A percentile compares a stretch with the other conserved stretches of the same genome.
Evolutionary conservation across 2,888 invertebrate species (phyloP).

Genomic region (Xestia ashworthii): DNA sequence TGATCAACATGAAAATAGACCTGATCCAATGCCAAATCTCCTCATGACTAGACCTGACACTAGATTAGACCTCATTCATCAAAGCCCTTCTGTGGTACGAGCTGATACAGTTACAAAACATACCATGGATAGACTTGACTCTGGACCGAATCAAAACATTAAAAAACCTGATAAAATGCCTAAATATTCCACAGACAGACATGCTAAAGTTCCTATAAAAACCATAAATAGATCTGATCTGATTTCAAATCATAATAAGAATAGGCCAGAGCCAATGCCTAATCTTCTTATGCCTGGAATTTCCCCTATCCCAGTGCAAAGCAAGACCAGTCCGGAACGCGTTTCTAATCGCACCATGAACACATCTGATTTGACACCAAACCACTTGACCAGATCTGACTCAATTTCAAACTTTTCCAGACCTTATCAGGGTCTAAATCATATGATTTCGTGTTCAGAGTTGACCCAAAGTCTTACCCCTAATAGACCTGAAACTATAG

Average conservation of each 20-base stretch:
- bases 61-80: slow-evolving; percentile 63
- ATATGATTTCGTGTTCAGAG: slow-evolving; percentile 25
- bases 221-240: slow-evolving; percentile 28
- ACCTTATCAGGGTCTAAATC: slow-evolving; percentile 11
- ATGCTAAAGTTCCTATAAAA: slow-evolving; percentile 65
- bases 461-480: slow-evolving; percentile 8
- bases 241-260: slow-evolving; percentile 20
- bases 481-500: slow-evolving; percentile 22
- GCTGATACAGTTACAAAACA: slow-evolving; percentile 15
- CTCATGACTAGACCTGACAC: slow-evolving; percentile 54
- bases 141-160: slow-evolving; percentile 59
- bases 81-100: slow-evolving; percentile 36
- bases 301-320: slow-evolving; percentile 32
- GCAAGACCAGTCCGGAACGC: slow-evolving; percentile 13
- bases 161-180: slow-evolving; percentile 67
- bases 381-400: slow-evolving; percentile 26
- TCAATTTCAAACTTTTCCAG: slow-evolving; percentile 12
- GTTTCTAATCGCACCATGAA: slow-evolving; percentile 20
- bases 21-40: slow-evolving; percentile 67
- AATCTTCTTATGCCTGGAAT: slow-evolving; percentile 28
- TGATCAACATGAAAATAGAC: slow-evolving; percentile 30
- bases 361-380: slow-evolving; percentile 34
- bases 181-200: slow-evolving; percentile 29
- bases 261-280: slow-evolving; percentile 6
- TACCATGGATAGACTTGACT: slow-evolving; percentile 51